Conservation (phyloP, 2,113 vertebrate genomes). For the Cranoglanis bouderius region DNA sequence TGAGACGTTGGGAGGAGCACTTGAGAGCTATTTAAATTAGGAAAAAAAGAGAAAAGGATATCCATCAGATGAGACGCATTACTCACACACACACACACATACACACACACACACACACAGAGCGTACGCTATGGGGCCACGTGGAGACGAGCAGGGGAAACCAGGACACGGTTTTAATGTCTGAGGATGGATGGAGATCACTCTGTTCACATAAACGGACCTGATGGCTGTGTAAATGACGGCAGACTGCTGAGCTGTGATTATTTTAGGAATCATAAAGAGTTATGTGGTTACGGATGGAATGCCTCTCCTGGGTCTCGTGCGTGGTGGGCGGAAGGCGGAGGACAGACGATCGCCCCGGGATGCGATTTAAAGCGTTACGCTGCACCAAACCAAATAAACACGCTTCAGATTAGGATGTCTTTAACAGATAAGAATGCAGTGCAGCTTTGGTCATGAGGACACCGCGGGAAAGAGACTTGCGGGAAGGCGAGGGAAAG, state of each 20-base stretch:
- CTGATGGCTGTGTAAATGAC: slow-evolving; percentile 29
- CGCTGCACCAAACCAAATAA: slow-evolving; percentile 7
- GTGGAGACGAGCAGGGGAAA: slow-evolving; percentile 32
- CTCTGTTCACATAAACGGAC: slow-evolving; percentile 31
- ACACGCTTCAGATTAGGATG: neutral
- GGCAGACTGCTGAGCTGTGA: slow-evolving; percentile 31
- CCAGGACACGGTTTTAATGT: slow-evolving; percentile 35
- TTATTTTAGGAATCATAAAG: slow-evolving; percentile 45
- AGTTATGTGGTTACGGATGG: slow-evolving; percentile 39
- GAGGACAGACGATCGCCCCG: slow-evolving; percentile 19
- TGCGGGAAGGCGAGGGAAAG: neutral
- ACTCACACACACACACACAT: neutral
- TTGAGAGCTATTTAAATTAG: slow-evolving; percentile 14
- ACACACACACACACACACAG: neutral
- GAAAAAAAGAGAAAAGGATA: slow-evolving; percentile 16
- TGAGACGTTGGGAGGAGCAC: slow-evolving; percentile 8
- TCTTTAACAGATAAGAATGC: neutral
- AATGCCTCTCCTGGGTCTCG: slow-evolving; percentile 20
- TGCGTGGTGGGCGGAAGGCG: neutral
- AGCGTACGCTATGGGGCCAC: slow-evolving; percentile 19
- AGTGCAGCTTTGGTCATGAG: neutral
- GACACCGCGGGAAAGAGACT: neutral
- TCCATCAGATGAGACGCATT: slow-evolving; percentile 39
- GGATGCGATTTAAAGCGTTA: neutral
- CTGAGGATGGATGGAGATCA: slow-evolving; percentile 33